Evolutionary conservation across 2,113 vertebrate genomes (phyloP).

Genomic region (Oenanthe oenanthe): DNA sequence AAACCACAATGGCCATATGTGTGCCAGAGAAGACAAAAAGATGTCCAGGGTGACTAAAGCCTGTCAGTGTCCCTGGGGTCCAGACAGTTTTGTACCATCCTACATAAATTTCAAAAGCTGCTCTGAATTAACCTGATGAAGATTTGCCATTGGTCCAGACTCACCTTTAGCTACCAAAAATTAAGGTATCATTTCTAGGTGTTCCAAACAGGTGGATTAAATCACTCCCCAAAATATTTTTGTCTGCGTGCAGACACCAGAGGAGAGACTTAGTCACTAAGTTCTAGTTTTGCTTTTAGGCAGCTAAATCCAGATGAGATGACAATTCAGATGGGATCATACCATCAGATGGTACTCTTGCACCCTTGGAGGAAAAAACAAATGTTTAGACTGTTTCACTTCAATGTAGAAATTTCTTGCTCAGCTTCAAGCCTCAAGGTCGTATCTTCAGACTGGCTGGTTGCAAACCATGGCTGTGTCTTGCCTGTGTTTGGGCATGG

Average conservation of each 20-base stretch:
- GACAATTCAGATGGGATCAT: not conserved
- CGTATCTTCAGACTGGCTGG: not conserved
- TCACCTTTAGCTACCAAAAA: not conserved
- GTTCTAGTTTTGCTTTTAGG: not conserved
- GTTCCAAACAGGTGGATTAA: not conserved
- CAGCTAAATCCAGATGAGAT: not conserved
- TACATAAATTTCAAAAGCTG: not conserved
- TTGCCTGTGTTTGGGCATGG: not conserved
- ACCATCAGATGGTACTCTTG: not conserved
- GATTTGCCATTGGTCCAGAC: fast-evolving
- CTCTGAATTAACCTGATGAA: not conserved
- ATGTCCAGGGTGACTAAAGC: not conserved
- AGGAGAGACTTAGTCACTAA: not conserved
- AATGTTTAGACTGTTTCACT: not conserved
- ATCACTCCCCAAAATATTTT: not conserved
- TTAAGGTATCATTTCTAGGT: not conserved
- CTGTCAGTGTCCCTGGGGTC: not conserved
- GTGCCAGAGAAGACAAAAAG: not conserved
- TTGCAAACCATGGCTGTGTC: not conserved
- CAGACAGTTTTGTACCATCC: not conserved
- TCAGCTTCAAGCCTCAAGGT: not conserved
- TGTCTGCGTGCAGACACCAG: not conserved
- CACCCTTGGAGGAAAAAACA: not conserved
- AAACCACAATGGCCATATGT: not conserved
- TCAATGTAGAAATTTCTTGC: not conserved